Evolutionary conservation across 2,797 vertebrate species (phyloP), one percentile per base, ranked within the genome.

Genomic region (Peromyscus aztecus): DNA sequence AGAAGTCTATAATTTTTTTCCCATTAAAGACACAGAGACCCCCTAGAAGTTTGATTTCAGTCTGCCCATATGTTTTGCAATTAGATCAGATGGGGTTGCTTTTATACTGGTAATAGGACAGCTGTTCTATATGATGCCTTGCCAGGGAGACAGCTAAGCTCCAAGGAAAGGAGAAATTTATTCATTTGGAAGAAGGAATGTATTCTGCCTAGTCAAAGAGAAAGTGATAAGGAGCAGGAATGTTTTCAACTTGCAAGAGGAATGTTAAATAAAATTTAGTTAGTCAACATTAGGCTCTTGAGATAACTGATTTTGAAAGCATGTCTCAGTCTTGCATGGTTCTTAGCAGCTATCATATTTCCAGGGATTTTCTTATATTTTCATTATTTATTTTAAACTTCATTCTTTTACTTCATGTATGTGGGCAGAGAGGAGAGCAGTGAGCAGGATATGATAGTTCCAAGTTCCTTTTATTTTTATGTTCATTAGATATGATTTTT

Each of bases 61-160:
- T 87, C 52, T 94, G 29, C 89, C 71, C 76, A 27, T 97, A 91
- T 97, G 92, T 93, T 98, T 98, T 97, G 13, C 83, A 89, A 82
- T 96, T 96, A 96, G 86, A 83, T 98, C 95, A 96, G 86, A 94
- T 89, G 82, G 76, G 63, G 85, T 94, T 97, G 80, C 89, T 97
- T 97, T 96, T 97, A 83, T 89, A 87, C 49, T 96, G 86, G 86
- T 94, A 95, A 93, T 97, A 88, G 73, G 89, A 71, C 91, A 97
- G 91, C 93, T 98, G 95, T 92, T 97, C 78, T 96, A 29, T 98
- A 88, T 92, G 96, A 78, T 95, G 59, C 37, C 69, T 94, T 97
- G 91, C 96, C 95, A 95, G 57, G 49, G 81, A 97, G 89, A 96
- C 40, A 91, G 84, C 81, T 93, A 96, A 93, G 27, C 63, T 89